Conservation (phyloP, 2,797 vertebrate genomes). For the Epinephelus awoara region DNA sequence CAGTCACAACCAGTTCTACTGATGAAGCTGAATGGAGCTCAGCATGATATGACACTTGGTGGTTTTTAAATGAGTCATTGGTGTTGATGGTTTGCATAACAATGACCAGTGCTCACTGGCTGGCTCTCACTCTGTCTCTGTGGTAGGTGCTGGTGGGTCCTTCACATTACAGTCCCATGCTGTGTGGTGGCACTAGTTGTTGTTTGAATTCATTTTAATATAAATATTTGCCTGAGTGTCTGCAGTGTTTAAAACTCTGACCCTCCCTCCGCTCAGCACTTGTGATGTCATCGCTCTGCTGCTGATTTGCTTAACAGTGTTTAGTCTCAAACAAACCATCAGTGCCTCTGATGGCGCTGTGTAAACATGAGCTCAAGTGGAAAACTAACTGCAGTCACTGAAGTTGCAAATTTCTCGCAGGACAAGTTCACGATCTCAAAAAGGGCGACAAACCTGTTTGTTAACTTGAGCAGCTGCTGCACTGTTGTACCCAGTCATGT, state of each 20-base stretch:
- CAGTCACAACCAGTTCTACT: too few species aligned
- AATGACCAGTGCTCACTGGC: neutral
- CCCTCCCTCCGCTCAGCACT: neutral
- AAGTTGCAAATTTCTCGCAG: neutral
- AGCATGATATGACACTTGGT: too few species aligned
- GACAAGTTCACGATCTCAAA: neutral
- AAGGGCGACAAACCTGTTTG: neutral
- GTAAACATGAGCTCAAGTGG: neutral
- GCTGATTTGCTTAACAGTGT: neutral
- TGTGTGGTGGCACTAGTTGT: neutral
- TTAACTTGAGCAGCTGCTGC: neutral
- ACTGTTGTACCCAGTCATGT: neutral
- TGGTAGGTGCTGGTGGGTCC: neutral
- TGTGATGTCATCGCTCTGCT: neutral
- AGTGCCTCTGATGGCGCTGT: neutral
- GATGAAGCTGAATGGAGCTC: too few species aligned
- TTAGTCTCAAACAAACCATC: neutral
- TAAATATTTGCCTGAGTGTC: neutral
- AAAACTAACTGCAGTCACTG: neutral
- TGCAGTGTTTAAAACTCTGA: neutral
- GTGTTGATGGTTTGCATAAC: neutral
- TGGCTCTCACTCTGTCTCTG: slow-evolving; percentile 1
- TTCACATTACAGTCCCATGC: neutral
- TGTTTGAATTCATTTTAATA: neutral
- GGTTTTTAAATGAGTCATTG: too few species aligned